Conservation (phyloP, 2,888 invertebrate species). For the Megamerina dolium region DNA sequence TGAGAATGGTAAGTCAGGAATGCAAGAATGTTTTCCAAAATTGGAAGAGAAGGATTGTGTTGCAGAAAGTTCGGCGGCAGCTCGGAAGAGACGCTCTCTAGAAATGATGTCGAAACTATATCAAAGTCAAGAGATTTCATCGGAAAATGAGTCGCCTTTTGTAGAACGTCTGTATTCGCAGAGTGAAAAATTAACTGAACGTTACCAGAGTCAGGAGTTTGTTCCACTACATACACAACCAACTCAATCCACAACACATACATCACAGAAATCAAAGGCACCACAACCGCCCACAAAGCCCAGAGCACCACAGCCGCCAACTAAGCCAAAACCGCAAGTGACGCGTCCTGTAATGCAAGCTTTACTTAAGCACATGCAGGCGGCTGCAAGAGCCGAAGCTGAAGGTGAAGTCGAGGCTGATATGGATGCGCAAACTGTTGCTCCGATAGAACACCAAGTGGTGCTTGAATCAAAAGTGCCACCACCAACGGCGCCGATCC, state of each 20-base stretch:
- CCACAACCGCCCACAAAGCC: slow-evolving; percentile 33
- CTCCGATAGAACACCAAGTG: slow-evolving; percentile 21
- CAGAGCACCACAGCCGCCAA: slow-evolving; percentile 19
- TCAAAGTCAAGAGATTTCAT: slow-evolving; percentile 57
- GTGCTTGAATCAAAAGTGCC: slow-evolving; percentile 13
- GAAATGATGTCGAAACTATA: slow-evolving; percentile 55
- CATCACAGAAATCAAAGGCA: slow-evolving; percentile 30
- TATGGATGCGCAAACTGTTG: slow-evolving; percentile 24
- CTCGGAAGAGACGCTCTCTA: slow-evolving; percentile 50
- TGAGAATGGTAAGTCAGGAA: slow-evolving; percentile 18
- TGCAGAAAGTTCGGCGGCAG: slow-evolving; percentile 34
- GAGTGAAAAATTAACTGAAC: slow-evolving; percentile 59
- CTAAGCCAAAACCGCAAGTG: slow-evolving; percentile 37
- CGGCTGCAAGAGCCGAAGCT: slow-evolving; percentile 36
- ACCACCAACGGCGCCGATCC: slow-evolving; percentile 44
- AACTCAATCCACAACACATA: slow-evolving; percentile 14
- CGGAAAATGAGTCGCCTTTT: slow-evolving; percentile 49
- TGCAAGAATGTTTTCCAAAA: slow-evolving; percentile 35
- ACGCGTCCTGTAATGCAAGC: slow-evolving; percentile 43
- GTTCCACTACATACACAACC: slow-evolving; percentile 43
- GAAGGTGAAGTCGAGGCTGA: slow-evolving; percentile 36
- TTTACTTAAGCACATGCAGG: slow-evolving; percentile 39
- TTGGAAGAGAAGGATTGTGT: slow-evolving; percentile 26
- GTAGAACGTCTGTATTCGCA: slow-evolving; percentile 58
- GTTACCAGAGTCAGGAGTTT: slow-evolving; percentile 62